Evolutionary conservation across 2,888 invertebrate genomes (phyloP), one percentile per base, ranked within the genome.

Genomic region (Galeruca laticollis): DNA sequence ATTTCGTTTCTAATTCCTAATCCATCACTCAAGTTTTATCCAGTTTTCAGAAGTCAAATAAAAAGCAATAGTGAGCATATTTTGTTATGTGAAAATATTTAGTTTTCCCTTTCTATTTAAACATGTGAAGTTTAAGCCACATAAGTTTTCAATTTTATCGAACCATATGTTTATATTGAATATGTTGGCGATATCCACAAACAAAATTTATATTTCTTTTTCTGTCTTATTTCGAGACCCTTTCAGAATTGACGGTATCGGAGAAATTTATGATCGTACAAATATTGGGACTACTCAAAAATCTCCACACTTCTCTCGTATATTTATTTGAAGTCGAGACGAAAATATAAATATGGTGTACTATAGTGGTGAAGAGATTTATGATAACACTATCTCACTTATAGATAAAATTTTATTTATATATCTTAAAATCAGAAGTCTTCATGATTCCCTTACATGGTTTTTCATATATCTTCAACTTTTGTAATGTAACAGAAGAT

Each of bases 231-330:
- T 21, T 20, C 51, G 6, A 51, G 21, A 13, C 51, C 21, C 20
- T 54, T 54, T 54, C 31, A 26, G 31, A 54, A 31, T 13, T 54
- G 31, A 21, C 31, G n/a, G 33, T 54, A 54, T 54, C n/a, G 54
- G 54, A 54, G n/a, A 31, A 13, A 54, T 54, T 54, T 54, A 54
- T 31, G 54, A 33, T 31, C n/a, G 31, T 26, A 54, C 54, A 54
- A 54, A 54, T 54, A 54, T 54, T 15, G 15, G 31, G 4, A 54
- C 54, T 33, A 54, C 33, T 54, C 54, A 54, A n/a, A 54, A 54
- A 31, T 54, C 54, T 31, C 54, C 31, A 15, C 54, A 54, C 15
- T 54, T 54, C 13, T 26, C 21, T 6, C 26, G 13, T 33, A 26
- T 33, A 54, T 26, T 21, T 26, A 5, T 54, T 54, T 33, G 2